Evolutionary conservation across 2,113 vertebrate genomes (phyloP), one percentile per base, ranked within the genome.

Genomic region (Sebastes schlegelii): DNA sequence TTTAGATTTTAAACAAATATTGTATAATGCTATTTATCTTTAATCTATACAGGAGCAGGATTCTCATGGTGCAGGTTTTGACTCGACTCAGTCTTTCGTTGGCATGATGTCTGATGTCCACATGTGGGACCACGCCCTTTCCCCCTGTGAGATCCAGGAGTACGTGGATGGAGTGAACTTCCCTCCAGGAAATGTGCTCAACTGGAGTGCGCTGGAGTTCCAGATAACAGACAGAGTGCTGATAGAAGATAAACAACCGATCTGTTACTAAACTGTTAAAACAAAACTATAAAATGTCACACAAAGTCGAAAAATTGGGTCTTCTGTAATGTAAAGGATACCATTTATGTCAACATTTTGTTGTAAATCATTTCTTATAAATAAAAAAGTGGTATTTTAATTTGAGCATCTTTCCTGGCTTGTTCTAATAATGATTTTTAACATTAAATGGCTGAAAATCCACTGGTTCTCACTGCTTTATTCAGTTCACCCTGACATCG

Each of bases 41-140:
- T 0, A 1, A 46, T 67, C 19, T 26, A 26, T 64, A 60, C 79
- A 94, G 87, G 92, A 93, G 0, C 91, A 94, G 69, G 93, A 95
- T 76, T 8, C 54, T 14, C 79, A 85, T 0, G 90, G 88, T 42
- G 91, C 91, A 0, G 48, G 73, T 1, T 94, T 93, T 80, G 86
- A 89, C 40, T 0, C 3, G 0, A 75, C 57, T 0, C 93, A 94
- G 87, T 86, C 58, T 48, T 93, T 95, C 0, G 6, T 88, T 48
- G 92, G 94, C 8, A 93, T 92, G 90, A 86, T 92, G 65, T n/a
- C 82, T 8, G 93, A 95, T 9, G 83, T 94, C 58, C 87, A 95
- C 80, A 89, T 95, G 92, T 95, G 94, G 93, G 63, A 94, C 83
- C 83, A 92, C 55, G 13, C 55, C 58, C 92, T 34, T 61, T 61